A percentile compares a stretch with the other conserved stretches of the same genome.
phyloP scores from a whole-genome alignment of 1,140 invertebrate genomes.

The Ceratitis capitata region DNA sequence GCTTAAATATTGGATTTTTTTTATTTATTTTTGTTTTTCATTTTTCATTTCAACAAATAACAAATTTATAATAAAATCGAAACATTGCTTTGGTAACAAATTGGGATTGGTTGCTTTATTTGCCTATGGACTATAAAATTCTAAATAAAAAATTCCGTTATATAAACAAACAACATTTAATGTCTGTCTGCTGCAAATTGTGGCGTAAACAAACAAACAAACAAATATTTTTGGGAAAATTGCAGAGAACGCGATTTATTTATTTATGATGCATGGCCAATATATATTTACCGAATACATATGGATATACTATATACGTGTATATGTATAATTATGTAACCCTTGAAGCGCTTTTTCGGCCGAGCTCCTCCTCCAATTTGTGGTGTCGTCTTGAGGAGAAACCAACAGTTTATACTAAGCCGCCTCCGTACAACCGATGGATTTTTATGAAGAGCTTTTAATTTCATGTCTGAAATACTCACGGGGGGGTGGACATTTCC shows the following conservation, averaged over 20 bases:
- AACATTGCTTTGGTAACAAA: neutral
- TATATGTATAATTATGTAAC: too few relatives aligned
- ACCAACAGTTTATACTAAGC: too few relatives aligned
- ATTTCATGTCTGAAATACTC: too few relatives aligned
- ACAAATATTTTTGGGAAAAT: neutral
- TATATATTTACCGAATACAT: neutral
- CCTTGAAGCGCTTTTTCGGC: too few relatives aligned
- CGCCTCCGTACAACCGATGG: too few relatives aligned
- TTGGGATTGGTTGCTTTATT: neutral
- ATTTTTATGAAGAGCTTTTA: too few relatives aligned
- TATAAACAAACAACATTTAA: conserved; percentile 4
- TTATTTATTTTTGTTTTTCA: neutral
- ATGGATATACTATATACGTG: too few relatives aligned
- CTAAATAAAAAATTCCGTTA: neutral
- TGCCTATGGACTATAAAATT: neutral
- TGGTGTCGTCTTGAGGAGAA: too few relatives aligned
- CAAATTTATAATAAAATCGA: neutral
- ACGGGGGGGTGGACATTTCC: too few relatives aligned
- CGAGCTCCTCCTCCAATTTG: too few relatives aligned
- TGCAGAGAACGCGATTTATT: conserved; percentile 9
- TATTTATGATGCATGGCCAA: neutral
- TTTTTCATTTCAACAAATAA: neutral
- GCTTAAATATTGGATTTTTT: neutral
- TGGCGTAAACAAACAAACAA: neutral
- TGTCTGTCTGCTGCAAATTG: conserved; percentile 14